Evolutionary conservation across 2,888 invertebrate genomes (phyloP).

Genomic region (Melanostoma scalare): DNA sequence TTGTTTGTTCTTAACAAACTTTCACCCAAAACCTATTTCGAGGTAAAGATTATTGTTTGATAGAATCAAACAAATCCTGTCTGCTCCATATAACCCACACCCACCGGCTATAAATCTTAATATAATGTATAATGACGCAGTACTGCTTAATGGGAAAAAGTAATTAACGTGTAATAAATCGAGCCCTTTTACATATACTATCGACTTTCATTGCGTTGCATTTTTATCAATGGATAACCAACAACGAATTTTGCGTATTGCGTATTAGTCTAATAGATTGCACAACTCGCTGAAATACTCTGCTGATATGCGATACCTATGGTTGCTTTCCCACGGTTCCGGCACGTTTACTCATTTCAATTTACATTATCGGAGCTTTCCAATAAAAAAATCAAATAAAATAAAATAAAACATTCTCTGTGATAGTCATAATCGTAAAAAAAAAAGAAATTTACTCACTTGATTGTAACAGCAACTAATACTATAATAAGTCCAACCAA

Average conservation of each 20-base stretch:
- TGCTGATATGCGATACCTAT: constrained; percentile 53
- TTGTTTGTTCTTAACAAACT: constrained; percentile 12
- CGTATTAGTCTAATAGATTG: constrained; percentile 32
- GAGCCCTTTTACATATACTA: constrained; percentile 7
- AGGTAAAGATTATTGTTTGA: constrained; percentile 11
- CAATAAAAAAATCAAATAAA: too few species aligned
- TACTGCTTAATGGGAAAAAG: constrained; percentile 5
- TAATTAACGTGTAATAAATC: constrained; percentile 24
- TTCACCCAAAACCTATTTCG: not conserved
- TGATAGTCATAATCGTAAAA: not conserved
- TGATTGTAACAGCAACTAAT: constrained; percentile 90
- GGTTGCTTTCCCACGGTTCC: constrained; percentile 53
- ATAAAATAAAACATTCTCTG: too few species aligned
- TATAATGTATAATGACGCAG: constrained; percentile 31
- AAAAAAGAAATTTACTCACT: constrained; percentile 83
- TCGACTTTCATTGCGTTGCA: constrained; percentile 23
- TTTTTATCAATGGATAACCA: not conserved
- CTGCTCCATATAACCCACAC: not conserved
- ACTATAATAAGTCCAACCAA: constrained; percentile 91
- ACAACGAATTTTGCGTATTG: constrained; percentile 13
- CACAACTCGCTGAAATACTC: constrained; percentile 47
- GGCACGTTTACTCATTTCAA: not conserved
- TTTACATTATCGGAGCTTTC: too few species aligned
- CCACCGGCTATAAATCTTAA: constrained; percentile 3
- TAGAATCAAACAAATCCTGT: constrained; percentile 1